Evolutionary conservation across 1,140 invertebrate species (phyloP).

Genomic region (Drosophila trapezifrons): DNA sequence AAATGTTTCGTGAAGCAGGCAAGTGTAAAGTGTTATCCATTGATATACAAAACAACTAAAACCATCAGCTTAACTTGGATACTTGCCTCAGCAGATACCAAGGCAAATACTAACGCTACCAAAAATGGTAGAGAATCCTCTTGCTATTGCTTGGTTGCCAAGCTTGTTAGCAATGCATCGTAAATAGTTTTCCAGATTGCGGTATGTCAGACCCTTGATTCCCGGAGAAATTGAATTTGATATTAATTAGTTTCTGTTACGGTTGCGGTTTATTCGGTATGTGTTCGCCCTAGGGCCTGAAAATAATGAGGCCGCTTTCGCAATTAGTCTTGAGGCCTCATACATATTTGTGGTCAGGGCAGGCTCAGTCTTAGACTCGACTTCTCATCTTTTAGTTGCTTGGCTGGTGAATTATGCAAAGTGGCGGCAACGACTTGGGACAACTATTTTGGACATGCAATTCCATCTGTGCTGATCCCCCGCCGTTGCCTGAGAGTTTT

Average conservation of each 20-base stretch:
- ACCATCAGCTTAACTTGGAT: no score
- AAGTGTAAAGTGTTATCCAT: no score
- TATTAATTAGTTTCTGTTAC: conserved; percentile 26
- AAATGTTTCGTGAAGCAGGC: no score
- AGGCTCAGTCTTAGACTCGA: background rate
- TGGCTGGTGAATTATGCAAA: conserved; percentile 57
- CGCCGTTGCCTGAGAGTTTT: conserved; percentile 50
- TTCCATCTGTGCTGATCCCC: conserved; percentile 42
- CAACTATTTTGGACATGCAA: conserved; percentile 65
- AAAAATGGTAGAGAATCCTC: background rate
- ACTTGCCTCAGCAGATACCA: background rate
- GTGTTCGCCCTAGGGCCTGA: background rate
- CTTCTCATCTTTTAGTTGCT: background rate
- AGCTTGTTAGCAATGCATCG: no score
- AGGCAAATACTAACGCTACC: background rate
- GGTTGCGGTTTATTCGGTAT: conserved; percentile 1
- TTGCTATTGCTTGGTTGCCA: no score
- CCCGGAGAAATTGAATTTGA: conserved; percentile 10
- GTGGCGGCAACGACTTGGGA: conserved; percentile 39
- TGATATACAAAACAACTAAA: no score
- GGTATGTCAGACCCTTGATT: background rate
- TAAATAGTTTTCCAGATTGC: background rate
- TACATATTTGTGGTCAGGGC: background rate
- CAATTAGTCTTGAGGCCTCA: background rate
- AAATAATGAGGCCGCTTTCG: background rate